Evolutionary conservation across 2,113 vertebrate species (phyloP).

Genomic region (Pimephales promelas): DNA sequence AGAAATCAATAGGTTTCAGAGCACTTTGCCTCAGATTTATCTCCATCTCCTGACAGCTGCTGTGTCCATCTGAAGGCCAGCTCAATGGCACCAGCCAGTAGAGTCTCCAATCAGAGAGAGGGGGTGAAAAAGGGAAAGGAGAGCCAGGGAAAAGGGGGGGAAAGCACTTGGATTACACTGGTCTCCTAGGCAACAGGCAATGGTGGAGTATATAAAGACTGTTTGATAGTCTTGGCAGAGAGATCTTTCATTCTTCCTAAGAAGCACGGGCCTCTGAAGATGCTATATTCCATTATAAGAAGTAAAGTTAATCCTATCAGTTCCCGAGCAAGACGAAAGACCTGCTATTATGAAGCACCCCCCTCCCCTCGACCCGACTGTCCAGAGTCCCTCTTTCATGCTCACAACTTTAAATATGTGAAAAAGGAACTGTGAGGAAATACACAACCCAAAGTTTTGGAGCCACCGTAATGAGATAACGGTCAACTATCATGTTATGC

Average conservation of each 20-base stretch:
- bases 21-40: conserved; percentile 67
- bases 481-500: neutral
- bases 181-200: conserved; percentile 66
- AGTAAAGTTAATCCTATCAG: conserved; percentile 61
- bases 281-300: conserved; percentile 57
- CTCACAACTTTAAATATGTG: neutral
- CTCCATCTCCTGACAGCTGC: conserved; percentile 62
- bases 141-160: conserved; percentile 25
- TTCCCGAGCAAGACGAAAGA: conserved; percentile 57
- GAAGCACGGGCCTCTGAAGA: conserved; percentile 57
- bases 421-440: conserved; percentile 37
- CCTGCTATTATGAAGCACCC: conserved; percentile 38
- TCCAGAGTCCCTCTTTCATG: neutral
- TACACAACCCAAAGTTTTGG: neutral
- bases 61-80: conserved; percentile 54
- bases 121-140: conserved; percentile 15
- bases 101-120: conserved; percentile 55
- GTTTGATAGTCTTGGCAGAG: conserved; percentile 65
- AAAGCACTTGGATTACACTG: conserved; percentile 61
- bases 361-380: conserved; percentile 17
- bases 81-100: conserved; percentile 63
- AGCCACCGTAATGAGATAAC: neutral
- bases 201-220: conserved; percentile 60
- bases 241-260: conserved; percentile 58
- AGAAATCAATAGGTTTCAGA: conserved; percentile 72